Conservation (phyloP, 2,113 vertebrate genomes). For the Pantherophis guttatus region DNA sequence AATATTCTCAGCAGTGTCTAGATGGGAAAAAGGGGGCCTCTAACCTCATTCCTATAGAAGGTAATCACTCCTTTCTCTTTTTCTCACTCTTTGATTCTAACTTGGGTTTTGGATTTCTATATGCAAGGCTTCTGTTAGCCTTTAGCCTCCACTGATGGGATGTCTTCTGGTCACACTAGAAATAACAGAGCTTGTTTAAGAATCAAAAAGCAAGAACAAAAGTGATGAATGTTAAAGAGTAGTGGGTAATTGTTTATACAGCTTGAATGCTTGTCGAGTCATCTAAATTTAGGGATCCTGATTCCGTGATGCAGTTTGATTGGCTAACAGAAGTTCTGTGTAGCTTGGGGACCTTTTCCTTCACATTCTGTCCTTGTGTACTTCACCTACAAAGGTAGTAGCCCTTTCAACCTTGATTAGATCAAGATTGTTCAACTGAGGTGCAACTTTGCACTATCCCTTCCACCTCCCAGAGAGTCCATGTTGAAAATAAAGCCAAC, state of each 20-base stretch:
- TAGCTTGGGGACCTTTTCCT: conserved; percentile 51
- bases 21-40: conserved; percentile 99
- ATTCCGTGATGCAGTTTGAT: conserved; percentile 12
- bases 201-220: neutral
- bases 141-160: conserved; percentile 18
- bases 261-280: neutral
- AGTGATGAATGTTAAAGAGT: neutral
- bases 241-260: neutral
- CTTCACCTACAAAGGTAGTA: conserved; percentile 54
- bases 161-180: neutral
- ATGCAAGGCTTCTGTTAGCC: conserved; percentile 64
- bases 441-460: neutral
- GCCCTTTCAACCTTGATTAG: conserved; percentile 59
- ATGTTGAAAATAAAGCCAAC: neutral
- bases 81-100: conserved; percentile 51
- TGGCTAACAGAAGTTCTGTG: conserved; percentile 68
- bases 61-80: conserved; percentile 80
- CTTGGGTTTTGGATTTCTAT: conserved; percentile 51
- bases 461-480: neutral
- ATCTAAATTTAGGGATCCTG: neutral
- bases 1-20: conserved; percentile 99
- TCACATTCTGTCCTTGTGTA: conserved; percentile 52
- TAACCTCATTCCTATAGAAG: conserved; percentile 99
- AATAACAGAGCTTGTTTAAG: conserved; percentile 8
- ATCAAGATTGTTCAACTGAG: conserved; percentile 13